phyloP scores from a whole-genome alignment of 92 coral and sea anemone genomes.

The Phymanthus crucifer region DNA sequence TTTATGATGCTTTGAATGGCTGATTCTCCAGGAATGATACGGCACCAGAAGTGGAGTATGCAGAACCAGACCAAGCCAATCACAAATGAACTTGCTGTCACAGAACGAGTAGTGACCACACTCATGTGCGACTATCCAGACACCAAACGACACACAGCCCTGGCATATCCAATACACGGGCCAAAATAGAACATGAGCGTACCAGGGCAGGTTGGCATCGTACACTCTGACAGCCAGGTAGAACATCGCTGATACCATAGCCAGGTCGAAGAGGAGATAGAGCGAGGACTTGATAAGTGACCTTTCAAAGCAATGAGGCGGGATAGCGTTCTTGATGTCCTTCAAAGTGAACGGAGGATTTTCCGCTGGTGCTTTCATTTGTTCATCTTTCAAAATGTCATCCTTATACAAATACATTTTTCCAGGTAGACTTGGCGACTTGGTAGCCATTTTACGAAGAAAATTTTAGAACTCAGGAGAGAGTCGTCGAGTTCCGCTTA shows the following conservation, averaged over 20 bases:
- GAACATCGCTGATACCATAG: slow-evolving; percentile 50
- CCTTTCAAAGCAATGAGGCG: slow-evolving; percentile 81
- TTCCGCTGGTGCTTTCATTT: slow-evolving; percentile 21
- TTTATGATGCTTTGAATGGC: slow-evolving; percentile 75
- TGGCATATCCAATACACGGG: slow-evolving; percentile 91
- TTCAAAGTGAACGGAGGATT: slow-evolving; percentile 78
- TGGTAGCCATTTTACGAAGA: slow-evolving; percentile 6
- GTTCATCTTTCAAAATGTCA: slow-evolving; percentile 12
- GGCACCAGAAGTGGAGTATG: slow-evolving; percentile 76
- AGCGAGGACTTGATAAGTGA: slow-evolving; percentile 62
- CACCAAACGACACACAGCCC: slow-evolving; percentile 77
- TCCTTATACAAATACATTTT: neutral
- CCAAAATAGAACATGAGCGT: slow-evolving; percentile 65
- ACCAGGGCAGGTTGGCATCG: slow-evolving; percentile 61
- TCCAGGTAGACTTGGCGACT: neutral
- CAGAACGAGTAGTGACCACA: slow-evolving; percentile 90
- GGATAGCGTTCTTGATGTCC: slow-evolving; percentile 81
- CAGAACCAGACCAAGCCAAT: slow-evolving; percentile 67
- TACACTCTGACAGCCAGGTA: slow-evolving; percentile 53
- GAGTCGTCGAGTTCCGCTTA: neutral
- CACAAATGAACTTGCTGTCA: slow-evolving; percentile 70
- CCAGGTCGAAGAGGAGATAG: slow-evolving; percentile 61
- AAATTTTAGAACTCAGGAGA: neutral
- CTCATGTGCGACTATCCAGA: slow-evolving; percentile 89
- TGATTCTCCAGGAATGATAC: slow-evolving; percentile 81